Evolutionary conservation across 2,888 invertebrate genomes (phyloP).

Genomic region (Sthenelais limicola): DNA sequence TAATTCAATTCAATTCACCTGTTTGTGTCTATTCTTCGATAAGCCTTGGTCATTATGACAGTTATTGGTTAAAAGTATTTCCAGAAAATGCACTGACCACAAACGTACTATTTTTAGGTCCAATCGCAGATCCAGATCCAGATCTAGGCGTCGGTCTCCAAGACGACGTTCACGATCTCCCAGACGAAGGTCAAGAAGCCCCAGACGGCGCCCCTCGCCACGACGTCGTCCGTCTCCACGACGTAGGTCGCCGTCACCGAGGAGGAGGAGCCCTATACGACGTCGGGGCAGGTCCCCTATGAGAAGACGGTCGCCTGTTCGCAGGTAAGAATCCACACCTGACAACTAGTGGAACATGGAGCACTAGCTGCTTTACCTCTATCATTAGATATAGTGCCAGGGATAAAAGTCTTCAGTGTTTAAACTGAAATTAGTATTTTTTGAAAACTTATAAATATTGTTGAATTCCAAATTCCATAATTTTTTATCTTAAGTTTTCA

Average conservation of each 20-base stretch:
- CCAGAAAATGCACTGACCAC: no score
- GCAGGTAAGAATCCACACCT: background rate
- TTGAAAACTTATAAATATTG: no score
- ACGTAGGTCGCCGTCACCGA: slow-evolving; percentile 40
- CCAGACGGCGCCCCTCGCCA: slow-evolving; percentile 33
- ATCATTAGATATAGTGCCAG: no score
- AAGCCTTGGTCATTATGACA: background rate
- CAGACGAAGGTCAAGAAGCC: slow-evolving; percentile 32
- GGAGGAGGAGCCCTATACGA: slow-evolving; percentile 19
- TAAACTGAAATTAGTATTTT: no score
- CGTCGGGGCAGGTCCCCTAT: slow-evolving; percentile 22
- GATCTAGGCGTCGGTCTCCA: slow-evolving; percentile 54
- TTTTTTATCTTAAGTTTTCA: no score
- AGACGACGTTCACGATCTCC: slow-evolving; percentile 43
- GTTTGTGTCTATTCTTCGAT: background rate
- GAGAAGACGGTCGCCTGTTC: slow-evolving; percentile 18
- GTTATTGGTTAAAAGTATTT: background rate
- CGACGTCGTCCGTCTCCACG: slow-evolving; percentile 40
- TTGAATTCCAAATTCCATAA: no score
- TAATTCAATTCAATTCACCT: background rate
- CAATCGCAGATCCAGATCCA: slow-evolving; percentile 52
- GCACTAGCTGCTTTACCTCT: no score
- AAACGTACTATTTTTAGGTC: slow-evolving; percentile 39
- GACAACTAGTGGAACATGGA: no score
- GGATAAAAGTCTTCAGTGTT: no score